Evolutionary conservation across 2,113 vertebrate species (phyloP).

Genomic region (Junco hyemalis): DNA sequence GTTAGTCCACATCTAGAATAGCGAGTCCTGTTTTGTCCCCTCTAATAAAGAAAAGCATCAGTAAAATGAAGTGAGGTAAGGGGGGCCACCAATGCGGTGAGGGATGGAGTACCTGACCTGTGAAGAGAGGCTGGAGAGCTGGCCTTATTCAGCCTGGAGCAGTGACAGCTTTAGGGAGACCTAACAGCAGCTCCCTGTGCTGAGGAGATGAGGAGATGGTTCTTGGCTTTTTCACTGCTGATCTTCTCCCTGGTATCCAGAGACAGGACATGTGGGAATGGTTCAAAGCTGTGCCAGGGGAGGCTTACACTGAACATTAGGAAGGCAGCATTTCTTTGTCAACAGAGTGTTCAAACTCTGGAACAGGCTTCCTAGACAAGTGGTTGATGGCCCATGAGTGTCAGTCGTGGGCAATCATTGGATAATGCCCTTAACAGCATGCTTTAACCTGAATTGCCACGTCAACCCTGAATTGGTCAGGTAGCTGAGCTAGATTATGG

Average conservation of each 20-base stretch:
- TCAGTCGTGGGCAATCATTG: background rate
- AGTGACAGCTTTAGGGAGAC: background rate
- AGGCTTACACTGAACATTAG: background rate
- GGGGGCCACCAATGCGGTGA: rapidly evolving
- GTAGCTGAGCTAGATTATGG: background rate
- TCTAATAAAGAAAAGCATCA: background rate
- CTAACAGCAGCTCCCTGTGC: background rate
- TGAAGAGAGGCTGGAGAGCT: background rate
- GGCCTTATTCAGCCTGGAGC: background rate
- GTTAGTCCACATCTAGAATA: background rate
- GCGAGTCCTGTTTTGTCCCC: background rate
- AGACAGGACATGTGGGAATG: background rate
- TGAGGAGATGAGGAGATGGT: background rate
- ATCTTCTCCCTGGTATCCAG: background rate
- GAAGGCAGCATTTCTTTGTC: background rate
- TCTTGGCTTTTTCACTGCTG: background rate
- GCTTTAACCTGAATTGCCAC: background rate
- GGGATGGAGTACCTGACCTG: background rate
- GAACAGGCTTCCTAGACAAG: background rate
- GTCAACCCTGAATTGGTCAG: background rate
- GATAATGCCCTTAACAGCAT: background rate
- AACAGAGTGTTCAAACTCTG: background rate
- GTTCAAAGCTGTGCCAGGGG: background rate
- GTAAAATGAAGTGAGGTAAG: background rate
- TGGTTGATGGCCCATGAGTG: background rate